Base-by-base conservation (phyloP, 1,140 invertebrate species). In the Calliopsis andreniformis region DNA sequence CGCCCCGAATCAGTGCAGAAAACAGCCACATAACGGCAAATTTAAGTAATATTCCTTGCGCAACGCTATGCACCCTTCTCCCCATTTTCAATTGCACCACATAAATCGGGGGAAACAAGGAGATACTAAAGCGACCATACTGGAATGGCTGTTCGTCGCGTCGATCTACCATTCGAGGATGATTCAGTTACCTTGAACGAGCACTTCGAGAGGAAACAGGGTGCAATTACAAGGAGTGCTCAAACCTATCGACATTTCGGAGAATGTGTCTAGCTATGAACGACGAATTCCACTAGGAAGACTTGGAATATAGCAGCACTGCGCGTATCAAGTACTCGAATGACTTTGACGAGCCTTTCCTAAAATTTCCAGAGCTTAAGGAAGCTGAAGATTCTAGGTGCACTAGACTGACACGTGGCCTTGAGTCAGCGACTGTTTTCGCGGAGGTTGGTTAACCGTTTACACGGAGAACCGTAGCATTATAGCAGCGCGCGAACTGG, bases 391-490 rank as follows among this genome's bases (percentile, higher is more conserved):
- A 32, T 42, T 35, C 32, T 39, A 25, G 3, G 30, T 18, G 0
- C 10, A 23, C 39, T 8, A n/a, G 45, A 32, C 25, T 35, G 14
- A 39, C 62, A 18, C n/a, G 14, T 12, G 62, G 53, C 71, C 63
- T 76, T 68, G 53, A 18, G 16, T n/a, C 18, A 14, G 20, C 2
- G 23, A 8, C 6, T 5, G 30, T 45, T 47, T 49, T 59, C 51
- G 53, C 20, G 42, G 67, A 64, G 61, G 85, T 87, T 84, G 82
- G 83, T 78, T 80, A 66, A 64, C 58, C 67, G 76, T 72, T 84
- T 78, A 25, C 81, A 79, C 71, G 62, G 42, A 23, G 72, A 76
- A 77, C 71, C 75, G 84, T 77, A 86, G 85, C 76, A 86, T 86
- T 86, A 85, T 85, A 87, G 83, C 72, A 45, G 73, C 20, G 55